Conservation (phyloP, 2,113 vertebrate species). For the Leptobrachium leishanense region DNA sequence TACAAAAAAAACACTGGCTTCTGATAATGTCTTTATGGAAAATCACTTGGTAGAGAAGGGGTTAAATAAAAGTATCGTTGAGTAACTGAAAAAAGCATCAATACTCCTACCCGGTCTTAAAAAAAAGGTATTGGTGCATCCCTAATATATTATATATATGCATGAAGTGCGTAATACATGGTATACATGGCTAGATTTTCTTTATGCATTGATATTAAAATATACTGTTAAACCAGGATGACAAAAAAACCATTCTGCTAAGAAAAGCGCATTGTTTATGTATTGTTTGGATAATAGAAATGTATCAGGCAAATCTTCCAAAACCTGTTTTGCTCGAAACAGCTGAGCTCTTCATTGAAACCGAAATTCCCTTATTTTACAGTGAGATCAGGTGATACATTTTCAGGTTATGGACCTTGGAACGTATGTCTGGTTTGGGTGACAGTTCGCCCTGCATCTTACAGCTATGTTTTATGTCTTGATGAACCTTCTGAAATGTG, state of each 20-base stretch:
- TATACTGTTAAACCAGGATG: too few species aligned
- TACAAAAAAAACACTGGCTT: too few species aligned
- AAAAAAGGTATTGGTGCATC: too few species aligned
- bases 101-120: too few species aligned
- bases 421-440: conserved; percentile 5
- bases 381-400: neutral
- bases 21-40: too few species aligned
- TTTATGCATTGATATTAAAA: too few species aligned
- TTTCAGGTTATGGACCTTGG: conserved; percentile 19
- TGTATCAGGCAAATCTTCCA: neutral
- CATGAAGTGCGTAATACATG: too few species aligned
- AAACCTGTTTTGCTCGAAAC: conserved; percentile 6
- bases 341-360: conserved; percentile 25
- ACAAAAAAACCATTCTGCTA: neutral
- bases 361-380: conserved; percentile 12
- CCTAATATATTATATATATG: too few species aligned
- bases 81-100: too few species aligned
- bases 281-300: neutral
- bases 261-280: neutral
- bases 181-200: too few species aligned
- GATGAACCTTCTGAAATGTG: conserved; percentile 33
- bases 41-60: too few species aligned
- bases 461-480: conserved; percentile 38
- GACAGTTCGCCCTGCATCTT: neutral
- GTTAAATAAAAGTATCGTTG: too few species aligned